Evolutionary conservation across 23 tunicate genomes (phyloP).

Genomic region (Trididemnum miniatum): DNA sequence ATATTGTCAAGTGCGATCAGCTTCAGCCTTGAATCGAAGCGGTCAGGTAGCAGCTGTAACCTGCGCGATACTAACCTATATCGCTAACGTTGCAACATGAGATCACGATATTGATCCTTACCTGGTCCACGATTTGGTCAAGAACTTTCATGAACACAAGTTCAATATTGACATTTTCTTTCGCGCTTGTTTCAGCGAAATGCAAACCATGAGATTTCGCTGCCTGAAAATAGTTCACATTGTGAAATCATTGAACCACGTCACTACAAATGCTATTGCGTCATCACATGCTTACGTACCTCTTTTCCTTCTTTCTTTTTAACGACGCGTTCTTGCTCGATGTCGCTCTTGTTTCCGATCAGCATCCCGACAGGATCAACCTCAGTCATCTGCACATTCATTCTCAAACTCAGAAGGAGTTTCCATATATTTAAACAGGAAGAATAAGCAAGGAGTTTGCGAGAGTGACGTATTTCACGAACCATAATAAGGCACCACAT

Average conservation of each 20-base stretch:
- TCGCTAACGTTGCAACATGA: too few species aligned
- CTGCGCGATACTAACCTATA: too few species aligned
- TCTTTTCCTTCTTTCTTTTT: constrained; percentile 45
- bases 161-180: constrained; percentile 54
- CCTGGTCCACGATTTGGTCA: constrained; percentile 46
- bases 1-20: too few species aligned
- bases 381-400: constrained; percentile 64
- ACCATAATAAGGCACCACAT: too few species aligned
- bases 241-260: background rate
- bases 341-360: constrained; percentile 68
- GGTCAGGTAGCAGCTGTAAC: too few species aligned
- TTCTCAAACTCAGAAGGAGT: too few species aligned
- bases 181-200: constrained; percentile 73
- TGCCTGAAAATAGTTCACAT: constrained; percentile 51
- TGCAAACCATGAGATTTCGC: constrained; percentile 44
- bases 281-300: constrained; percentile 5
- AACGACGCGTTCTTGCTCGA: constrained; percentile 50
- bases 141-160: constrained; percentile 38
- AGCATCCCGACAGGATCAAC: constrained; percentile 38
- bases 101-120: too few species aligned
- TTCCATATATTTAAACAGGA: too few species aligned
- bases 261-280: background rate
- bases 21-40: too few species aligned
- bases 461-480: too few species aligned
- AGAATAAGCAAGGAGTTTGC: too few species aligned